Conservation (phyloP, 2,888 invertebrate species). For the Nesidiocoris tenuis region DNA sequence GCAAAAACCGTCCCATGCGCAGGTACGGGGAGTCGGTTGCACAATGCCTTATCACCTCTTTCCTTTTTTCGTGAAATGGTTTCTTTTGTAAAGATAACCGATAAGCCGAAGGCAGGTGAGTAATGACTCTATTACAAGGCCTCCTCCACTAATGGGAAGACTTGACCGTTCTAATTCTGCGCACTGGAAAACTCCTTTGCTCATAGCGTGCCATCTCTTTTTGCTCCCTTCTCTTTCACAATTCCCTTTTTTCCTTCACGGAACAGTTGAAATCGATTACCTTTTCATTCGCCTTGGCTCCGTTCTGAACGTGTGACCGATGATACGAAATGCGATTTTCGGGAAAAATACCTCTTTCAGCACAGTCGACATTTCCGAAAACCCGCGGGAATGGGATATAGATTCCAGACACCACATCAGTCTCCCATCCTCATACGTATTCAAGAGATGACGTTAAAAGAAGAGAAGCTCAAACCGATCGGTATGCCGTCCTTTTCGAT, state of each 20-base stretch:
- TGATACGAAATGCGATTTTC: background rate
- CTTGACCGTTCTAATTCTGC: constrained; percentile 24
- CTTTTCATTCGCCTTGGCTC: background rate
- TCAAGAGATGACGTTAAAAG: too few species aligned
- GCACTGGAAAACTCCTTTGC: background rate
- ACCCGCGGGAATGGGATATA: background rate
- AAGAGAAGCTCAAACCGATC: too few species aligned
- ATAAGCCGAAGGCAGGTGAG: constrained; percentile 29
- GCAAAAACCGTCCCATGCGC: constrained; percentile 1
- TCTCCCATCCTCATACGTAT: background rate
- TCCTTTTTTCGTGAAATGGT: constrained; percentile 24
- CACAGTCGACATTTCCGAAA: background rate
- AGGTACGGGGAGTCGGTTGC: background rate
- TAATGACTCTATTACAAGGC: constrained; percentile 32
- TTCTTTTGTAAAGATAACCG: constrained; percentile 35
- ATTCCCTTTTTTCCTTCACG: background rate
- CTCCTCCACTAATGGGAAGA: constrained; percentile 25
- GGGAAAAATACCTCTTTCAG: background rate
- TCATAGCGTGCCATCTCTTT: background rate
- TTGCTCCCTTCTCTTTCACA: background rate
- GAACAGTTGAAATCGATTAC: background rate
- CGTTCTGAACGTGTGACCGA: background rate
- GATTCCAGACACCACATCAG: background rate
- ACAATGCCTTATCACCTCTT: constrained; percentile 33
- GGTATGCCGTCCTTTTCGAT: too few species aligned